phyloP scores from a whole-genome alignment of 2,113 vertebrate genomes.

The Pygathrix nemaeus region DNA sequence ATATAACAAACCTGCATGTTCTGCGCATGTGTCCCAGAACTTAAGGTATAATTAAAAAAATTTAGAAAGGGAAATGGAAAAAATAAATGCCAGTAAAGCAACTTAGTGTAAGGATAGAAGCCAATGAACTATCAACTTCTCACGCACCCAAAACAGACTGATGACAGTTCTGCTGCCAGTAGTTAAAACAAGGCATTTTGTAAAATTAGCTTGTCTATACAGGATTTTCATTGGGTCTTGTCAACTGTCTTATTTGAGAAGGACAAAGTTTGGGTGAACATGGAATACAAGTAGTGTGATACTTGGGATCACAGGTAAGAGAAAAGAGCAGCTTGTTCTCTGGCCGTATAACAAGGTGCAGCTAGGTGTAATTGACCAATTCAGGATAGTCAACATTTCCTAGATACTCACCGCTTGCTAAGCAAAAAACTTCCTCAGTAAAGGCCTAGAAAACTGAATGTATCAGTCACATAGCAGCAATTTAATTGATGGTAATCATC shows the following conservation, averaged over 20 bases:
- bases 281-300: too few species aligned
- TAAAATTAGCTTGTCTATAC: not conserved
- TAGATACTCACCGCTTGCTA: not conserved
- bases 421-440: not conserved
- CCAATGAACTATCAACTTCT: not conserved
- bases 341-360: not conserved
- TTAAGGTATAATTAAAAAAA: too few species aligned
- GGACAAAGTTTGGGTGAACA: not conserved
- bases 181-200: not conserved
- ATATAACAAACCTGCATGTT: too few species aligned
- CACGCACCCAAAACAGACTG: too few species aligned
- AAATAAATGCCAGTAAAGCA: not conserved
- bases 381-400: not conserved
- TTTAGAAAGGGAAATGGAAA: too few species aligned
- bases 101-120: not conserved
- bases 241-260: not conserved
- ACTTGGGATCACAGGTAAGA: not conserved
- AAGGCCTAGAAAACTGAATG: not conserved
- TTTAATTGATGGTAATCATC: not conserved
- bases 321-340: not conserved
- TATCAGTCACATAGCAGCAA: not conserved
- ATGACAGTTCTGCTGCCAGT: not conserved
- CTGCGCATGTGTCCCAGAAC: too few species aligned
- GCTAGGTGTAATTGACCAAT: accelerated
- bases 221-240: not conserved